Evolutionary conservation across 2,113 vertebrate species (phyloP).

Genomic region (Chamaea fasciata): DNA sequence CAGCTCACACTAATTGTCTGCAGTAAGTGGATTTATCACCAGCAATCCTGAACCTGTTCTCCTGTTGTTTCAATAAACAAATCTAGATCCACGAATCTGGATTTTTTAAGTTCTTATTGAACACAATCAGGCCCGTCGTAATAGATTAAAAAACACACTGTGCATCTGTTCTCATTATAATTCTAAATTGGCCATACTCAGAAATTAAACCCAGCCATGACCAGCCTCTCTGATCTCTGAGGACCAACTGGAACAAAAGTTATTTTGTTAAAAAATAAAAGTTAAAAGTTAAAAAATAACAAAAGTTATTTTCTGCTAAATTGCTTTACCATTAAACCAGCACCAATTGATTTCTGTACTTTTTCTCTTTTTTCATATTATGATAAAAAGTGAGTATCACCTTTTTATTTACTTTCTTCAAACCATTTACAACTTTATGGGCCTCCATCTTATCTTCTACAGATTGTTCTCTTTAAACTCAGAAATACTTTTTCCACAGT

Average conservation of each 20-base stretch:
- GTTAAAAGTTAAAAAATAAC: no score
- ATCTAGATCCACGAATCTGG: not conserved
- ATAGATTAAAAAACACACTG: not conserved
- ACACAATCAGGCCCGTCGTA: not conserved
- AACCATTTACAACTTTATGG: not conserved
- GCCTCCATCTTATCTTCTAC: not conserved
- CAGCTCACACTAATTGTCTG: not conserved
- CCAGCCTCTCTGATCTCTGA: accelerated
- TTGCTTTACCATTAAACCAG: not conserved
- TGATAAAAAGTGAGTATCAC: not conserved
- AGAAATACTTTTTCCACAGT: not conserved
- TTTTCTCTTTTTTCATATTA: not conserved
- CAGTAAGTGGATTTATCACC: not conserved
- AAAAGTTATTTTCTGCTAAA: not conserved
- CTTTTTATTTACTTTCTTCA: not conserved
- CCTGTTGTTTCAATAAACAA: not conserved
- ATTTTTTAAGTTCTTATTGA: not conserved
- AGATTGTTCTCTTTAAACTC: not conserved
- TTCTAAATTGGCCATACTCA: not conserved
- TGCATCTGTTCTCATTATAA: not conserved
- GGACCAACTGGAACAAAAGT: not conserved
- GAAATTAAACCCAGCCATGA: not conserved
- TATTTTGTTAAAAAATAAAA: no score
- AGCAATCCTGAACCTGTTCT: not conserved
- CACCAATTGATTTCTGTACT: not conserved